These are phyloP conservation scores for Eupithecia abbreviata DNA, from an alignment of 2,888 invertebrate genomes.

Conservation along the genomic window DNA sequence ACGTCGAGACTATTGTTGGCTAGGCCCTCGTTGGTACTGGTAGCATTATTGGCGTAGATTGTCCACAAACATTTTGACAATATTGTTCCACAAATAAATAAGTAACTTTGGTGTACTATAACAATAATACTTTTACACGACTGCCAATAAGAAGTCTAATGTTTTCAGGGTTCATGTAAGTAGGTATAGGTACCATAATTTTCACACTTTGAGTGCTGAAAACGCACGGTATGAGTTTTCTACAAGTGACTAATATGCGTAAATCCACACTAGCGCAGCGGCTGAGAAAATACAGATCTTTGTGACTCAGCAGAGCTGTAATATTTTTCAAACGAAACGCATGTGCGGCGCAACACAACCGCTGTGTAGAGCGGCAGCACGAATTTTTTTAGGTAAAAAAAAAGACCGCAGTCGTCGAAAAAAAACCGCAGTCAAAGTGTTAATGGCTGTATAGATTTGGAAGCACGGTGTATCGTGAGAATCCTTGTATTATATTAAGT, in stretches of 20 bases:
- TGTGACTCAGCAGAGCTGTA: too few species aligned
- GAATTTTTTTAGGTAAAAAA: too few species aligned
- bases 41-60: not conserved
- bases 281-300: too few species aligned
- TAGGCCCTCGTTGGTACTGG: not conserved
- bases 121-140: not conserved
- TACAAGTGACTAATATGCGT: too few species aligned
- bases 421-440: too few species aligned
- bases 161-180: not conserved
- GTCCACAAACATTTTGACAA: not conserved
- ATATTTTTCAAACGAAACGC: too few species aligned
- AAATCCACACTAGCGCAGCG: too few species aligned
- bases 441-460: not conserved
- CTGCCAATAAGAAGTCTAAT: not conserved
- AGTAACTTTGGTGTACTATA: not conserved
- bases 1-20: not conserved
- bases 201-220: too few species aligned
- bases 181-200: not conserved
- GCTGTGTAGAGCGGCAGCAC: too few species aligned
- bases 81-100: not conserved
- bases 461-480: not conserved
- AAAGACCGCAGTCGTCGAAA: too few species aligned
- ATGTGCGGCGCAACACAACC: too few species aligned
- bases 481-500: not conserved
- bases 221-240: too few species aligned